Evolutionary conservation across 2,113 vertebrate genomes (phyloP).

Genomic region (Nothobranchius furzeri): DNA sequence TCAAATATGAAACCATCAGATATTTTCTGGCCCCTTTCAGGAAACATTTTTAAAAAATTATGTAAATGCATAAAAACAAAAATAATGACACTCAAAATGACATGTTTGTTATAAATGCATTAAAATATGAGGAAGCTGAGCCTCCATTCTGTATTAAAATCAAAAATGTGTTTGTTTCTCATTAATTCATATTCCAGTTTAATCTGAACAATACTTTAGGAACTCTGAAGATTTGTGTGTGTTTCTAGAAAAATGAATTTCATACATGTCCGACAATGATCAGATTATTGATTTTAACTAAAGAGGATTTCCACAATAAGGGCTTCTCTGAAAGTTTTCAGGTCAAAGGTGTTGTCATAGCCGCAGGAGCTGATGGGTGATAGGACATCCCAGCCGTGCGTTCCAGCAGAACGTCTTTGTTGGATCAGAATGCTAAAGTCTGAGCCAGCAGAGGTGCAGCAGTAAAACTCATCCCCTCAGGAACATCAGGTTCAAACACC

Average conservation of each 20-base stretch:
- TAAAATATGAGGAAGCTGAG: too few species aligned
- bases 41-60: background rate
- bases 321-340: background rate
- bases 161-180: background rate
- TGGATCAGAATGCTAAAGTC: too few species aligned
- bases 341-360: background rate
- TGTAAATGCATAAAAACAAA: background rate
- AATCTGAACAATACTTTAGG: background rate
- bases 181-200: too few species aligned
- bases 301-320: conserved; percentile 10
- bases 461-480: background rate
- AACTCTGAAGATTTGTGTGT: background rate
- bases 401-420: too few species aligned
- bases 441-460: background rate
- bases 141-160: background rate
- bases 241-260: too few species aligned
- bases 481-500: background rate
- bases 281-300: background rate
- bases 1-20: background rate
- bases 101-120: background rate
- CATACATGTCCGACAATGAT: background rate
- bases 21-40: background rate
- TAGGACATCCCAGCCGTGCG: too few species aligned
- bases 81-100: background rate
- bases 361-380: background rate